Conservation (phyloP, 1,140 invertebrate genomes). For the Anastrepha obliqua region DNA sequence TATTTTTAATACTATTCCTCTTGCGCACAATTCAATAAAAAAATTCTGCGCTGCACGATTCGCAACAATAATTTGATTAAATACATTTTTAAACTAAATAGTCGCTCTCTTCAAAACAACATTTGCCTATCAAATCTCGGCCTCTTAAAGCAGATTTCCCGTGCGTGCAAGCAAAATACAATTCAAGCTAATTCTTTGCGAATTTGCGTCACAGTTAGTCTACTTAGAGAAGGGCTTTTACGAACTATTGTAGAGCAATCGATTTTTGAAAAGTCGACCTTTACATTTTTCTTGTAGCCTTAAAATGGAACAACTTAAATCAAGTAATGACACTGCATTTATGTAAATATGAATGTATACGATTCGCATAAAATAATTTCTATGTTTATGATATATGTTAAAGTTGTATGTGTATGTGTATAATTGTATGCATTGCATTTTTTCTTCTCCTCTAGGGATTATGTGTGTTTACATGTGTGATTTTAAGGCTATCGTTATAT, state of each 20-base stretch:
- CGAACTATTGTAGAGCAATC: background rate
- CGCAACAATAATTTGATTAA: conserved; percentile 14
- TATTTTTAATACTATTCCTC: background rate
- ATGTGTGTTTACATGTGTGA: background rate
- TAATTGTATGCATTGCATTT: background rate
- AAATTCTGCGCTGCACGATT: background rate
- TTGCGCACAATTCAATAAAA: background rate
- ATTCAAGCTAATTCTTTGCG: background rate
- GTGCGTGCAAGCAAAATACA: background rate
- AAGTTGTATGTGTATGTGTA: background rate
- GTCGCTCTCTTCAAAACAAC: background rate
- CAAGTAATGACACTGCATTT: conserved; percentile 4
- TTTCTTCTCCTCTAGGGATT: background rate
- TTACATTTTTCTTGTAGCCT: conserved; percentile 30
- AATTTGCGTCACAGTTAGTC: background rate
- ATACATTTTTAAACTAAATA: conserved; percentile 39
- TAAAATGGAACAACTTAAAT: conserved; percentile 17
- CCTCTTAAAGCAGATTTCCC: background rate
- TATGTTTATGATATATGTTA: background rate
- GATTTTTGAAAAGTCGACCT: background rate
- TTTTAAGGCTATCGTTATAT: background rate
- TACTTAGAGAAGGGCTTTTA: background rate
- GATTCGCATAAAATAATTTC: background rate
- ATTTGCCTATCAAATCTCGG: background rate
- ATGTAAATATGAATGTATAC: background rate